Percentiles rank a stretch among this genome's conserved stretches.
These are phyloP conservation scores for Buteo buteo DNA, from an alignment of 2,113 vertebrate species.

Conservation along the genomic window DNA sequence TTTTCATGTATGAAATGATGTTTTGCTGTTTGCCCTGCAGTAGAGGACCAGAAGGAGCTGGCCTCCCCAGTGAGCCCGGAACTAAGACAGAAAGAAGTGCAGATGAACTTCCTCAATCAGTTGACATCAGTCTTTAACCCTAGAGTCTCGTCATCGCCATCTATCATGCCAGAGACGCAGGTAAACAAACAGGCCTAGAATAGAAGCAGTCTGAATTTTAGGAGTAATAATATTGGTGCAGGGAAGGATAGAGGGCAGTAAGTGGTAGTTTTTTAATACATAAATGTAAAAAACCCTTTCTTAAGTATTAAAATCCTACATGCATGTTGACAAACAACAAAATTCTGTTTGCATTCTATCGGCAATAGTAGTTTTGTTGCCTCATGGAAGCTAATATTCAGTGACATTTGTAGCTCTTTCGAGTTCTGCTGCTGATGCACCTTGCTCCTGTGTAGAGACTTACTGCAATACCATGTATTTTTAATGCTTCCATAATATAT, in stretches of 20 bases:
- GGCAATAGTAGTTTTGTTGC: not conserved
- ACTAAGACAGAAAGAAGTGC: slow-evolving; percentile 94
- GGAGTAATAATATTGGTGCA: not conserved
- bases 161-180: slow-evolving; percentile 78
- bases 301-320: not conserved
- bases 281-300: not conserved
- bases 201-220: not conserved
- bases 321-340: not conserved
- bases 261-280: not conserved
- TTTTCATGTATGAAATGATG: not conserved
- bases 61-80: slow-evolving; percentile 90
- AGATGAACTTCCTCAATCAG: slow-evolving; percentile 98
- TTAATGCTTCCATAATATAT: not conserved
- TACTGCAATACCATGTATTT: not conserved
- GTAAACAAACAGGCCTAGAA: slow-evolving; percentile 54
- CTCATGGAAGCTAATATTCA: rapidly evolving
- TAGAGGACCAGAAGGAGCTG: slow-evolving; percentile 97
- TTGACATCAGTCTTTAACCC: slow-evolving; percentile 96
- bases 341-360: not conserved
- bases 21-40: slow-evolving; percentile 53
- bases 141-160: slow-evolving; percentile 79
- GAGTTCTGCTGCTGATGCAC: not conserved
- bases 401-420: not conserved
- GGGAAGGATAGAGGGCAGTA: not conserved
- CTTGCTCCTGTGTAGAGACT: not conserved